Evolutionary conservation across 2,797 vertebrate genomes (phyloP).

Genomic region (Thamnophis elegans): DNA sequence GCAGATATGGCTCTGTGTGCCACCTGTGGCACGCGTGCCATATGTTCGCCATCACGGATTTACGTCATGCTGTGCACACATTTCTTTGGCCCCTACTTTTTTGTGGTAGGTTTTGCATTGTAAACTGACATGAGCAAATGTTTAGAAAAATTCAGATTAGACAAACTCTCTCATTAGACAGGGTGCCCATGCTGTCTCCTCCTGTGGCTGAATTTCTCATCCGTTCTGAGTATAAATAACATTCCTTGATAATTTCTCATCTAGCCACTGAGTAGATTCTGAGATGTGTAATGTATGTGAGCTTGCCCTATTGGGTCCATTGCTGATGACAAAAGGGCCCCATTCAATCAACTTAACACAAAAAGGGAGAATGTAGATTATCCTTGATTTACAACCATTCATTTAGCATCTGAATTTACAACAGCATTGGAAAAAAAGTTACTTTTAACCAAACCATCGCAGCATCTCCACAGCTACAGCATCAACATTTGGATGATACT

Average conservation of each 20-base stretch:
- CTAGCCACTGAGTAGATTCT: neutral
- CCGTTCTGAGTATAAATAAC: neutral
- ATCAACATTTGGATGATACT: neutral
- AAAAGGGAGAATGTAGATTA: neutral
- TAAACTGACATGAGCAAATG: neutral
- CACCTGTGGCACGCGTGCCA: too few relatives aligned
- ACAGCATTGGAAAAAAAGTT: neutral
- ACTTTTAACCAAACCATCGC: neutral
- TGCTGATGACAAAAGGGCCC: neutral
- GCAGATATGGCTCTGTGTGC: too few relatives aligned
- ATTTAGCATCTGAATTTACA: neutral
- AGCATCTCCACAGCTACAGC: neutral
- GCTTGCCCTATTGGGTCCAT: neutral
- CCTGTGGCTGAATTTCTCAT: neutral
- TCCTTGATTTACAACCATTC: neutral
- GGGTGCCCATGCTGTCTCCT: neutral
- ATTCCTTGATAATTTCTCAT: neutral
- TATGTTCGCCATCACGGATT: too few relatives aligned
- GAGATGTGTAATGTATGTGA: neutral
- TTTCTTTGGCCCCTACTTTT: neutral
- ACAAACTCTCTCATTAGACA: neutral
- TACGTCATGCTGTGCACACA: neutral
- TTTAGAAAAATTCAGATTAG: neutral
- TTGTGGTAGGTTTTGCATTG: neutral
- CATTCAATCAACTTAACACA: neutral